Evolutionary conservation across 2,797 vertebrate species (phyloP), one percentile per base, ranked within the genome.

Genomic region (Argyrosomus regius): DNA sequence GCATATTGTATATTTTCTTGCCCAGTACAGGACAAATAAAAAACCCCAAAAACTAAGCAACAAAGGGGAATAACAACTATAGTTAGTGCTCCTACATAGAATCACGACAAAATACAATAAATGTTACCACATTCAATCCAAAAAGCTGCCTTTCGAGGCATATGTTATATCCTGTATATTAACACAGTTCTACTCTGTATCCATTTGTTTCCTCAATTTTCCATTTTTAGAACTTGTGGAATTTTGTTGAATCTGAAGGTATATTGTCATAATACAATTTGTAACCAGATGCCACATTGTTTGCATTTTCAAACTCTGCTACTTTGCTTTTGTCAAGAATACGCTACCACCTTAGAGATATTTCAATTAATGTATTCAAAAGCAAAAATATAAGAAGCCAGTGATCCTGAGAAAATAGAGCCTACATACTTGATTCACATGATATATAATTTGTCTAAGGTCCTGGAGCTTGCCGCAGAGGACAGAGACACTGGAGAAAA

Each of bases 401-500:
- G 13, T 24, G 41, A 22, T 41, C n/a, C 45, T 22, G 11, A 31
- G 26, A 14, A 52, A 6, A 8, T 4, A 22, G 4, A 52, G 63
- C 17, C 17, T 20, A 3, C 13, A 43, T 28, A n/a, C 0, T 26
- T 61, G 2, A 3, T 3, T 72, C 9, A 26, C 6, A 24, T 31
- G 1, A 56, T 46, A 10, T 20, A 6, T 43, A 61, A 48, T 26
- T 68, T 73, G 5, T 39, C 24, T 26, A 56, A 94, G 94, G 92
- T 94, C 5, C 81, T 97, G 83, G 94, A 95, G 48, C 92, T 98
- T 11, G 91, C 89, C 7, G 97, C 97, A 39, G 89, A 91, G 1
- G 97, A 97, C 85, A 91, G 85, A n/a, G 97, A 98, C 57, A 67
- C 78, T 12, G 97, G 95, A 7, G 96, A 97, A 77, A 97, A 97